Evolutionary conservation across 1,140 invertebrate genomes (phyloP), one percentile per base, ranked within the genome.

Genomic region (Hermetia illucens): DNA sequence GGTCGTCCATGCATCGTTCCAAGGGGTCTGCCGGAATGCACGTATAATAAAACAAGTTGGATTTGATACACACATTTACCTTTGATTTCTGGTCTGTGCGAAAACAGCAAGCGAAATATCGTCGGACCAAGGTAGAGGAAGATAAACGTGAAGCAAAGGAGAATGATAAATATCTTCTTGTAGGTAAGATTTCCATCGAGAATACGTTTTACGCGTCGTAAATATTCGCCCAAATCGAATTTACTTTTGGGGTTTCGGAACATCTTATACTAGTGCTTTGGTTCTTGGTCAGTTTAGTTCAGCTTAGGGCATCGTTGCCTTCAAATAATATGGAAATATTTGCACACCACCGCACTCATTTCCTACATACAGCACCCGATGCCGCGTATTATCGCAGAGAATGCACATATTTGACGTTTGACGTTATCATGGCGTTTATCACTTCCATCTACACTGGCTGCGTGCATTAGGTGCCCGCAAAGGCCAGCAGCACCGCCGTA

Each of bases 61-160:
- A 41, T 38, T 43, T 39, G 16, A 31, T 35, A 34, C 36, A 8
- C 38, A 13, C 47, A 44, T 56, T 62, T 55, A 67, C 68, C 46
- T 45, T 60, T 49, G 38, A 52, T 42, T 45, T 64, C 53, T 16
- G 53, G 48, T 35, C 55, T 47, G 55, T 62, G 49, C 44, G 59
- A 52, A 44, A 73, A 72, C 6, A 80, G 45, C 65, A 73, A 78
- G 36, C 70, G 70, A 50, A 75, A 65, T 18, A 79, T 51, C 21
- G 65, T 61, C 25, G 76, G 75, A 22, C 75, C 74, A 36, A 78
- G 54, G 46, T 81, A 79, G 19, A 82, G 60, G 18, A 82, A 51
- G 24, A 79, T 53, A 22, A 68, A 70, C 46, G 74, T 68, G 33
- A 71, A 55, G 22, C 75, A 53, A 6, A 79, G 50, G 8, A 75